A percentile compares a stretch with the other conserved stretches of the same genome.
Conservation (phyloP, 2,797 vertebrate species). For the Lateolabrax maculatus region DNA sequence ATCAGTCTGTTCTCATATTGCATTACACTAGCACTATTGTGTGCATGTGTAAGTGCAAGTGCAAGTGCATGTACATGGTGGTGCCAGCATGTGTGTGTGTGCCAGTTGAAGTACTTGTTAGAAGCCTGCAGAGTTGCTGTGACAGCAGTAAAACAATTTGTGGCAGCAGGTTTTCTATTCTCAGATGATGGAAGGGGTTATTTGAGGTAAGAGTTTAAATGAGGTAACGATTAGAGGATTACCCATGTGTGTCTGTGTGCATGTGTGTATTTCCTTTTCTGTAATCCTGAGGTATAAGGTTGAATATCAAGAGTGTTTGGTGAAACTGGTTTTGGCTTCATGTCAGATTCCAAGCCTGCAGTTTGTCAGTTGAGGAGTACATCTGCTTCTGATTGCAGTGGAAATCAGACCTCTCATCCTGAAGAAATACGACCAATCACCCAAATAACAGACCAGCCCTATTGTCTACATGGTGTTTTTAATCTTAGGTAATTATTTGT, state of each 20-base stretch:
- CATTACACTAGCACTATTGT: slow-evolving; percentile 4
- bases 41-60: slow-evolving; percentile 5
- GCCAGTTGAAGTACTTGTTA: slow-evolving; percentile 5
- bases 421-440: slow-evolving; percentile 37
- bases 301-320: slow-evolving; percentile 47
- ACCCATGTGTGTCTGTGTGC: slow-evolving; percentile 28
- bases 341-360: slow-evolving; percentile 39
- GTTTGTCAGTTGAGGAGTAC: slow-evolving; percentile 51
- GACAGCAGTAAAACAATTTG: slow-evolving; percentile 49
- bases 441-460: slow-evolving; percentile 38
- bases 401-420: slow-evolving; percentile 44
- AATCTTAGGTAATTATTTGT: slow-evolving; percentile 30
- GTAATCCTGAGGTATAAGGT: slow-evolving; percentile 38
- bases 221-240: slow-evolving; percentile 44
- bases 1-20: not conserved
- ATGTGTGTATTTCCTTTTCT: slow-evolving; percentile 32
- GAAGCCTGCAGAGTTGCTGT: slow-evolving; percentile 27
- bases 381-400: slow-evolving; percentile 64
- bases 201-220: slow-evolving; percentile 56
- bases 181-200: slow-evolving; percentile 51
- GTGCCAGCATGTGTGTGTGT: not conserved
- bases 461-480: slow-evolving; percentile 23
- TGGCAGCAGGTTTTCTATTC: slow-evolving; percentile 49
- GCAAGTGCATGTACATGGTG: not conserved
- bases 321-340: slow-evolving; percentile 50